Percentiles rank a stretch among this genome's conserved stretches.
These are phyloP conservation scores for Synanthedon tipuliformis DNA, from an alignment of 2,888 invertebrate genomes.

Conservation along the genomic window DNA sequence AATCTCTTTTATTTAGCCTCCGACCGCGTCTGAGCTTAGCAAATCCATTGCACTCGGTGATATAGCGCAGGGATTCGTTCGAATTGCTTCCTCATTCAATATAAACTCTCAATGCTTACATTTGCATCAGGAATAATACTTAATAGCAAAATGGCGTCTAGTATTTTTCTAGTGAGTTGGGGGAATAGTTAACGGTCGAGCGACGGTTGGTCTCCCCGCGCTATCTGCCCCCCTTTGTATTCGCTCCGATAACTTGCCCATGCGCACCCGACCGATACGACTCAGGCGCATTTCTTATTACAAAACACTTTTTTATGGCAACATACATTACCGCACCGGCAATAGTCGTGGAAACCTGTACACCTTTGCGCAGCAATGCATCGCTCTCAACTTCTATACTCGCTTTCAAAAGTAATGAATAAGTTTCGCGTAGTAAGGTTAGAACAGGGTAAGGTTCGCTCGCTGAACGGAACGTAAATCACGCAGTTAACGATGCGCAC, in stretches of 20 bases:
- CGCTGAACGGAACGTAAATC: conserved; percentile 42
- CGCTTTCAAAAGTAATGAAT: conserved; percentile 1
- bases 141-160: conserved; percentile 56
- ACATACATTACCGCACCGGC: conserved; percentile 46
- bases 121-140: conserved; percentile 35
- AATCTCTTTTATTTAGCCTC: conserved; percentile 44
- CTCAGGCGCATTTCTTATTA: conserved; percentile 56
- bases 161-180: conserved; percentile 64
- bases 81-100: conserved; percentile 46
- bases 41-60: conserved; percentile 25
- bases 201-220: conserved; percentile 67
- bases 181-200: conserved; percentile 67
- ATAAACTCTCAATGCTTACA: conserved; percentile 33
- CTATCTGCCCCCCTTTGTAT: conserved; percentile 69
- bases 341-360: conserved; percentile 20
- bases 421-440: conserved; percentile 18
- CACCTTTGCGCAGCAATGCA: conserved; percentile 39
- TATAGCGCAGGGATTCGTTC: conserved; percentile 18
- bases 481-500: conserved; percentile 56
- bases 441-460: conserved; percentile 39
- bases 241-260: conserved; percentile 70
- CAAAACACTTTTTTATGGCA: conserved; percentile 47
- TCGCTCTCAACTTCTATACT: conserved; percentile 6
- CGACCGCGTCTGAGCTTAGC: conserved; percentile 25
- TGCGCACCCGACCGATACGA: conserved; percentile 68